Base-by-base conservation (phyloP, 2,888 invertebrate genomes). In the Drosophila tanythrix region DNA sequence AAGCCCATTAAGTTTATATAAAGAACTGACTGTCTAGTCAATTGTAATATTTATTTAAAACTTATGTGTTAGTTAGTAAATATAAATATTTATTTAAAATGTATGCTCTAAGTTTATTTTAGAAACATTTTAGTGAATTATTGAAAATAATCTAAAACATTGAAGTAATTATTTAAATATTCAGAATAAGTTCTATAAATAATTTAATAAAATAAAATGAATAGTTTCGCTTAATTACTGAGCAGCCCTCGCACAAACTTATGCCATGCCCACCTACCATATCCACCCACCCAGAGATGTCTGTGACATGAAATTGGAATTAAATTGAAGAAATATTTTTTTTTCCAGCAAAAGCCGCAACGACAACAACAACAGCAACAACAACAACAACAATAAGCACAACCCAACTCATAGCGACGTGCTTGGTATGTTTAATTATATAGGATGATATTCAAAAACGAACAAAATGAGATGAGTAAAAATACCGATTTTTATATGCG, bases 301-400 rank as follows among this genome's bases (percentile, higher is more conserved):
- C 64, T 90, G 90, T 82, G 90, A 90, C 89, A 89, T 82, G 90
- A 90, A 88, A 90, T 83, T 88, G 77, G 88, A 88, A 88, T 88
- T 79, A 82, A 83, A 88, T 82, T 79, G 70, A 81, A 83, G 81
- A 77, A 73, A 77, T 75, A 67, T 80, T 60, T 71, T 69, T 76
- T 68, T 76, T 48, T 59, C 43, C 71, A 62, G 61, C 74, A 70
- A 46, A 48, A 38, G 43, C 36, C 67, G 33, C 48, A 55, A 21
- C 68, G 18, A 50, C 53, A 66, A 46, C 58, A 66, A 48, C 52
- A 57, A 53, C 43, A 57, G 36, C 52, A 53, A 38, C 67, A 13
- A 50, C 53, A 66, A 40, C 58, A 66, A 48, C 53, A 57, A 55
- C 43, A 58, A 56, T 35, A 60, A 51, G 36, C 76, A 57, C 56